phyloP scores from a whole-genome alignment of 2,888 invertebrate genomes.

The Iphiclides podalirius region DNA sequence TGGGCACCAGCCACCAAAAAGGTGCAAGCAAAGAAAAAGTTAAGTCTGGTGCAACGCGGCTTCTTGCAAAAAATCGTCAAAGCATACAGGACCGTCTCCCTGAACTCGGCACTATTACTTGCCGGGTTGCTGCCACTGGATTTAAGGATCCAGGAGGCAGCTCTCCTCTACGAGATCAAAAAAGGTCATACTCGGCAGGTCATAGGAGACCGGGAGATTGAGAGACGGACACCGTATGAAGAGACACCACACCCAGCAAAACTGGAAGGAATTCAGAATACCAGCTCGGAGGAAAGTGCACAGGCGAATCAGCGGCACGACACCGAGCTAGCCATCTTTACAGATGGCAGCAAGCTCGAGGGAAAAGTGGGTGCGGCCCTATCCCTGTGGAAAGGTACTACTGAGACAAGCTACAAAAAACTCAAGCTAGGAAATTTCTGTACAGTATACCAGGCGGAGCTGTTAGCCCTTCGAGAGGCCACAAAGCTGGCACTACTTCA shows the following conservation, averaged over 20 bases:
- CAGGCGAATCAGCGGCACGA: not conserved
- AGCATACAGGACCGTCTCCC: constrained; percentile 24
- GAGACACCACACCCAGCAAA: not conserved
- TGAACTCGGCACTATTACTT: constrained; percentile 22
- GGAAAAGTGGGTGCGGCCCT: constrained; percentile 18
- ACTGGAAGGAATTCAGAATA: not conserved
- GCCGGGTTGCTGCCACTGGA: constrained; percentile 26
- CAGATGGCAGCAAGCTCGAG: constrained; percentile 24
- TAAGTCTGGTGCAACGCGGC: constrained; percentile 16
- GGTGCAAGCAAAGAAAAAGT: not conserved
- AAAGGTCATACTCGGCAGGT: not conserved
- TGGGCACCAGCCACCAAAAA: constrained; percentile 6
- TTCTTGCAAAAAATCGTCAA: constrained; percentile 23
- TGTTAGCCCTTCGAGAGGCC: not conserved
- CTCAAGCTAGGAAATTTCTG: not conserved
- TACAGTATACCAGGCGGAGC: constrained; percentile 7
- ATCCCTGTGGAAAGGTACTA: not conserved
- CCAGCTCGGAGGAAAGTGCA: not conserved
- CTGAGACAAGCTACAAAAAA: not conserved
- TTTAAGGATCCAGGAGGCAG: constrained; percentile 16
- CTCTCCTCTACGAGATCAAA: not conserved
- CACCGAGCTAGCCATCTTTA: constrained; percentile 5
- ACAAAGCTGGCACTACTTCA: not conserved
- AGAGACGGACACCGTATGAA: not conserved
- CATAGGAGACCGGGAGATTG: not conserved